Evolutionary conservation across 2,113 vertebrate species (phyloP).

Genomic region (Erinaceus europaeus): DNA sequence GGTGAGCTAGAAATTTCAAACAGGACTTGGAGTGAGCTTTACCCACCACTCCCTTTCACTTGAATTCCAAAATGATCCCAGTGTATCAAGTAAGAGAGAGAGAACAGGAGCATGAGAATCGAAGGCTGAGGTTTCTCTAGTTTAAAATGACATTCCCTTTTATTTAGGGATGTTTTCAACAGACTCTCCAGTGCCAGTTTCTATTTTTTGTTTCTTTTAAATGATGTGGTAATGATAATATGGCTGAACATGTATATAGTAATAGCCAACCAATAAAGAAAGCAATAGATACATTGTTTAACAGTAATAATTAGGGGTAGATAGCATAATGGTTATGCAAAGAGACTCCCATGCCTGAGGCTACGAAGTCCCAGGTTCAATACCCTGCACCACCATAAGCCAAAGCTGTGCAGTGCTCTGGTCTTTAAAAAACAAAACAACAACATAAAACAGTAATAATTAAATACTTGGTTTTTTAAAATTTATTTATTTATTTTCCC

Average conservation of each 20-base stretch:
- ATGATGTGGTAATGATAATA: not conserved
- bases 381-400: too few relatives aligned
- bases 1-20: conserved; percentile 23
- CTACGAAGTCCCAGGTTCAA: too few relatives aligned
- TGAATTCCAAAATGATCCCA: not conserved
- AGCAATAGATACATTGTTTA: not conserved
- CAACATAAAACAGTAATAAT: too few relatives aligned
- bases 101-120: not conserved
- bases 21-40: not conserved
- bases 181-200: not conserved
- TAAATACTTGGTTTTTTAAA: too few relatives aligned
- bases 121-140: not conserved
- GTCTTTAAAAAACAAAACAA: too few relatives aligned
- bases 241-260: not conserved
- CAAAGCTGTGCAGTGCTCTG: too few relatives aligned
- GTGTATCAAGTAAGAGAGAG: not conserved
- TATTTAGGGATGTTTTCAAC: not conserved
- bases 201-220: not conserved
- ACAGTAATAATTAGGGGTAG: not conserved
- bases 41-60: not conserved
- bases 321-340: too few relatives aligned
- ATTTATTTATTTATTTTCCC: too few relatives aligned
- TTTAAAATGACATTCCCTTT: conserved; percentile 30
- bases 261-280: not conserved
- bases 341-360: too few relatives aligned